These are phyloP conservation scores for Pecten maximus DNA, from an alignment of 2,888 invertebrate genomes.

Conservation along the genomic window DNA sequence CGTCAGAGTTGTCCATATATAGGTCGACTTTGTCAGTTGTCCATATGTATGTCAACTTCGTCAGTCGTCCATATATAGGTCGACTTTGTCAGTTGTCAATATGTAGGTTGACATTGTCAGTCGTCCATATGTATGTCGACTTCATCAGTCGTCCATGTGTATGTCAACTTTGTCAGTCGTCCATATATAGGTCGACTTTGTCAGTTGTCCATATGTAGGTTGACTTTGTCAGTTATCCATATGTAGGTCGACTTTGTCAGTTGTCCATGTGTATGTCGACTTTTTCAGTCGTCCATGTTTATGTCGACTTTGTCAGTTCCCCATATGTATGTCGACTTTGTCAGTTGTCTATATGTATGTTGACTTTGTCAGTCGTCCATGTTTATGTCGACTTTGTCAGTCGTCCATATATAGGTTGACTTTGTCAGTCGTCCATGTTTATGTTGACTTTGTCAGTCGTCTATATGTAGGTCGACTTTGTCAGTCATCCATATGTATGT, in stretches of 20 bases:
- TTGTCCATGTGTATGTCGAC: background rate
- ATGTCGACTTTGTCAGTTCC: background rate
- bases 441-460: background rate
- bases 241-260: background rate
- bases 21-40: background rate
- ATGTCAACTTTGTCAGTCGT: background rate
- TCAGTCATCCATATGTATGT: slow-evolving; percentile 61
- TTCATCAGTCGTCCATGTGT: background rate
- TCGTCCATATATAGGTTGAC: background rate
- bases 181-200: background rate
- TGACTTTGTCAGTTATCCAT: background rate
- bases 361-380: background rate
- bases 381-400: background rate
- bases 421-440: too few relatives aligned
- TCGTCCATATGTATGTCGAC: background rate
- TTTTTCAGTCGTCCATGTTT: background rate
- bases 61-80: background rate
- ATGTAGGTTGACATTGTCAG: background rate
- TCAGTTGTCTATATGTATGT: background rate
- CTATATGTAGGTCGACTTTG: background rate
- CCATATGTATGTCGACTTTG: too few relatives aligned
- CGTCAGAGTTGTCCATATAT: background rate
- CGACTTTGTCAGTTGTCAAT: background rate
- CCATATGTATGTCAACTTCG: background rate
- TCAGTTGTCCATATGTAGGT: background rate